These are phyloP conservation scores for Camponotus vicinus DNA, from an alignment of 1,140 invertebrate genomes.

Conservation along the genomic window DNA sequence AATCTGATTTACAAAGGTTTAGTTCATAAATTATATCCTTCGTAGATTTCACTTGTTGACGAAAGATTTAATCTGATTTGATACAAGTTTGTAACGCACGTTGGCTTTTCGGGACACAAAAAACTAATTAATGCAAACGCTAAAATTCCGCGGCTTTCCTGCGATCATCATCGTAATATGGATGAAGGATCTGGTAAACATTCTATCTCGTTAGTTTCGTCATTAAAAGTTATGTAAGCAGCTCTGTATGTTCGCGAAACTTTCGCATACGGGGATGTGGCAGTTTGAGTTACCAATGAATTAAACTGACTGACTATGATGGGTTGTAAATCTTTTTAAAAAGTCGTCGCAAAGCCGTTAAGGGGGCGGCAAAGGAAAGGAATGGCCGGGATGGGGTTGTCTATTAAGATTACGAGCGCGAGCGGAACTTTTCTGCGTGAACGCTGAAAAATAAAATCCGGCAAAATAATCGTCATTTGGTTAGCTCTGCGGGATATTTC, in stretches of 20 bases:
- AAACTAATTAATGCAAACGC: slow-evolving; percentile 24
- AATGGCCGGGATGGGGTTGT: neutral
- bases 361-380: neutral
- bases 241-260: slow-evolving; percentile 2
- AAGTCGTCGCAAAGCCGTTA: slow-evolving; percentile 24
- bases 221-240: slow-evolving; percentile 51
- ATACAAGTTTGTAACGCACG: neutral
- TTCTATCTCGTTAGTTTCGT: slow-evolving; percentile 34
- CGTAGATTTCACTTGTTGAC: neutral
- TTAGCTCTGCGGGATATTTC: slow-evolving; percentile 40
- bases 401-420: slow-evolving; percentile 34
- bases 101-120: neutral
- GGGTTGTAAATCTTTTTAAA: slow-evolving; percentile 52
- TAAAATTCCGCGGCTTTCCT: neutral
- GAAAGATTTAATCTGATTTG: slow-evolving; percentile 33
- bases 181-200: slow-evolving; percentile 12
- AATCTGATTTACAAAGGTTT: neutral
- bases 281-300: slow-evolving; percentile 27
- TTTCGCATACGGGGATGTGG: neutral
- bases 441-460: slow-evolving; percentile 50
- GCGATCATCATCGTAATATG: neutral
- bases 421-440: slow-evolving; percentile 1
- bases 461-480: slow-evolving; percentile 58
- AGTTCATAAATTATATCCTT: neutral
- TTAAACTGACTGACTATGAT: slow-evolving; percentile 28